Evolutionary conservation across 2,888 invertebrate species (phyloP), one percentile per base, ranked within the genome.

Genomic region (Ligdia adustata): DNA sequence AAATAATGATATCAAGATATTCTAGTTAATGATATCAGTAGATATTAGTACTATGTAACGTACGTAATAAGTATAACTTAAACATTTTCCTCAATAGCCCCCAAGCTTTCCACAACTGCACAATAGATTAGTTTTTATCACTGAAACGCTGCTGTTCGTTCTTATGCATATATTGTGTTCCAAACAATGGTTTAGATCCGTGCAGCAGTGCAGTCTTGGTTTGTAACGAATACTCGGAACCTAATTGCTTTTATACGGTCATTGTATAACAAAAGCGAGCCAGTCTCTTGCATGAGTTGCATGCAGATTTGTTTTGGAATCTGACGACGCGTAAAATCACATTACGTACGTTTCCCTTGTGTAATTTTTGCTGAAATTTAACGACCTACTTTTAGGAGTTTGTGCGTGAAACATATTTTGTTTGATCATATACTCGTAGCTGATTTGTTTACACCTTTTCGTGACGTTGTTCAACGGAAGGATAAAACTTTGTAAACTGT

Each of bases 71-170:
- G n/a, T n/a, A n/a, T n/a, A n/a, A n/a, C n/a, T n/a, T n/a, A n/a
- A n/a, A n/a, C n/a, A n/a, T n/a, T n/a, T n/a, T n/a, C n/a, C n/a
- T n/a, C n/a, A n/a, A n/a, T n/a, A n/a, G n/a, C n/a, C n/a, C n/a
- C 14, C n/a, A 11, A 20, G 18, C 20, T 34, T 42, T 41, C 4
- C 41, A 27, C 14, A 22, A n/a, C 7, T n/a, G 16, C 35, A 37
- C 31, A 37, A 43, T 43, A 37, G 35, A 9, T 9, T 28, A 15
- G 42, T 28, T 43, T 35, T 77, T 75, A 75, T 69, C 73, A 78
- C 79, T 48, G 49, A 41, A 66, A 50, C 51, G 11, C 18, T 20
- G 16, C 27, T 34, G 26, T 27, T 22, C 22, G 20, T 24, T 39
- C 20, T 39, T 46, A 18, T 9, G 32, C 28, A 7, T 26, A 27